Percentiles rank a stretch among this genome's conserved stretches.
phyloP scores from a whole-genome alignment of 2,113 vertebrate genomes.

The Sardina pilchardus region DNA sequence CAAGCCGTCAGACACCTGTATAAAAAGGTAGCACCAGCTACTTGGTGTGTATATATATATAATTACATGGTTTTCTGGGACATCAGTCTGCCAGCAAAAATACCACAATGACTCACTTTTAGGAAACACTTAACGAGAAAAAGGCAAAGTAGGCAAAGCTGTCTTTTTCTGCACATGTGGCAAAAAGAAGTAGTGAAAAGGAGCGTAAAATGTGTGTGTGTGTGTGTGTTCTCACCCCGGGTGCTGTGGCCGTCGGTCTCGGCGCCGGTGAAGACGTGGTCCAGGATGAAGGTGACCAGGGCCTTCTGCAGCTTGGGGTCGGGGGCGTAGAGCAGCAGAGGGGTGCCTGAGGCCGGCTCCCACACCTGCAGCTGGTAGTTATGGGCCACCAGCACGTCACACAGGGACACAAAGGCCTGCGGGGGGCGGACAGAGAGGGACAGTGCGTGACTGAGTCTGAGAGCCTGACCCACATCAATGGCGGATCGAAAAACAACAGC shows the following conservation, averaged over 20 bases:
- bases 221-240: constrained; percentile 64
- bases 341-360: constrained; percentile 58
- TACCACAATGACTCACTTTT: not conserved
- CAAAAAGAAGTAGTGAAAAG: not conserved
- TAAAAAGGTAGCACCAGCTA: not conserved
- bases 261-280: constrained; percentile 70
- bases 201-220: not conserved
- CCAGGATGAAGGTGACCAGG: constrained; percentile 75
- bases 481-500: no score
- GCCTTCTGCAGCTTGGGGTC: constrained; percentile 79
- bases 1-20: no score
- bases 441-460: no score
- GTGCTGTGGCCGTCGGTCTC: constrained; percentile 65
- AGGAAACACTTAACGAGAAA: not conserved
- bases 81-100: not conserved
- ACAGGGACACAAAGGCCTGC: constrained; percentile 82
- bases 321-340: constrained; percentile 70
- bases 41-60: not conserved
- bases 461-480: no score
- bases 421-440: no score
- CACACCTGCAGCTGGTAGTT: constrained; percentile 76
- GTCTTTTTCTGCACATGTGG: not conserved
- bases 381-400: constrained; percentile 82
- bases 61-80: not conserved
- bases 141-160: not conserved